phyloP scores from a whole-genome alignment of 2,888 invertebrate genomes.

The Drosophila kanekoi region DNA sequence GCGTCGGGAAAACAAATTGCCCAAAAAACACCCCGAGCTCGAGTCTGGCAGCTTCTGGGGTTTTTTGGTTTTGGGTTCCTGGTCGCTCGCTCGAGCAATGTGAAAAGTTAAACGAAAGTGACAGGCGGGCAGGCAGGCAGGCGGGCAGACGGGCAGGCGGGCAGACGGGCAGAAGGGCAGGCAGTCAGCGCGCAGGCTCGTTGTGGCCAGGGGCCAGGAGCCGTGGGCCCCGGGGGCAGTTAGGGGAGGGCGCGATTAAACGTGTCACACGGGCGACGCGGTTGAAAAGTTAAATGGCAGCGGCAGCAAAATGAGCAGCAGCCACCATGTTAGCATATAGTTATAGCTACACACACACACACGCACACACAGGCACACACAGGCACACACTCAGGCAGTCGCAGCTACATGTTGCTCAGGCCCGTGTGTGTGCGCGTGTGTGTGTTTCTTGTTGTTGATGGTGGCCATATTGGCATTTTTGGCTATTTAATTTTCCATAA shows the following conservation, averaged over 20 bases:
- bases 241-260: constrained; percentile 69
- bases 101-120: constrained; percentile 79
- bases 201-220: constrained; percentile 28
- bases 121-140: constrained; percentile 58
- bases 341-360: constrained; percentile 50
- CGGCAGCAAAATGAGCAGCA: constrained; percentile 66
- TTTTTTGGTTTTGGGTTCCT: constrained; percentile 51
- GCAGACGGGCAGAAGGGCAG: constrained; percentile 9
- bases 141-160: constrained; percentile 15
- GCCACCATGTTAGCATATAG: constrained; percentile 76
- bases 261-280: constrained; percentile 75
- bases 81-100: constrained; percentile 39
- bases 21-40: constrained; percentile 66
- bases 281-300: constrained; percentile 80
- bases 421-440: constrained; percentile 5
- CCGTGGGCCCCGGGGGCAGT: constrained; percentile 2
- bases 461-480: constrained; percentile 64
- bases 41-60: constrained; percentile 43
- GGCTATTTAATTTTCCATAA: constrained; percentile 50
- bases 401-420: constrained; percentile 55
- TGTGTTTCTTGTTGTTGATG: constrained; percentile 34
- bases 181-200: constrained; percentile 59
- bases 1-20: constrained; percentile 78
- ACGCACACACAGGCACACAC: constrained; percentile 19
- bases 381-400: constrained; percentile 31